Percentiles rank a stretch among this genome's conserved stretches.
These are phyloP conservation scores for Hestina assimilis DNA, from an alignment of 1,140 invertebrate genomes.

Conservation along the genomic window DNA sequence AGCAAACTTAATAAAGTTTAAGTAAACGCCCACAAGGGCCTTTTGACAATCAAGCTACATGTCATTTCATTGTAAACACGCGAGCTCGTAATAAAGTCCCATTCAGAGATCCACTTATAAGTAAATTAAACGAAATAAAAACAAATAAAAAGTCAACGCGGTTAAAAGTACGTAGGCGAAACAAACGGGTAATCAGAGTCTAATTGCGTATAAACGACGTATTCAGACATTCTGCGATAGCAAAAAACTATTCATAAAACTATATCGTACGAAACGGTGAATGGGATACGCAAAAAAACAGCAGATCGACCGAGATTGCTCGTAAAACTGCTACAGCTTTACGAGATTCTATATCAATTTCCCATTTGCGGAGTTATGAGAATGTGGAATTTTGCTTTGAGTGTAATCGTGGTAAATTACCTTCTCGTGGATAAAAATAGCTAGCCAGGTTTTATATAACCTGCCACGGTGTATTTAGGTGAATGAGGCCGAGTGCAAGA, in stretches of 20 bases:
- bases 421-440: constrained; percentile 13
- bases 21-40: constrained; percentile 19
- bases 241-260: constrained; percentile 59
- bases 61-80: constrained; percentile 41
- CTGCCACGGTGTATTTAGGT: background rate
- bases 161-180: constrained; percentile 58
- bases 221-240: constrained; percentile 52
- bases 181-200: constrained; percentile 58
- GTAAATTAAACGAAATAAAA: constrained; percentile 49
- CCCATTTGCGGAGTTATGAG: constrained; percentile 12
- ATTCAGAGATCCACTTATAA: constrained; percentile 47
- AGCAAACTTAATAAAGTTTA: constrained; percentile 17
- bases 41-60: constrained; percentile 21
- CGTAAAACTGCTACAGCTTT: constrained; percentile 4
- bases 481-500: background rate
- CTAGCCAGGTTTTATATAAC: constrained; percentile 5
- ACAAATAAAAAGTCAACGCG: constrained; percentile 32
- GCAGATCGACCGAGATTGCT: constrained; percentile 1
- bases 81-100: constrained; percentile 39
- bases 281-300: constrained; percentile 29
- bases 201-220: constrained; percentile 66
- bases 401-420: constrained; percentile 12
- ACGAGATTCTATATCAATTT: constrained; percentile 20
- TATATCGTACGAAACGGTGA: constrained; percentile 37
- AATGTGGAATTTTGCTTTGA: constrained; percentile 17